Base-by-base conservation (phyloP, 2,888 invertebrate genomes). In the Trachelus troglodyta region DNA sequence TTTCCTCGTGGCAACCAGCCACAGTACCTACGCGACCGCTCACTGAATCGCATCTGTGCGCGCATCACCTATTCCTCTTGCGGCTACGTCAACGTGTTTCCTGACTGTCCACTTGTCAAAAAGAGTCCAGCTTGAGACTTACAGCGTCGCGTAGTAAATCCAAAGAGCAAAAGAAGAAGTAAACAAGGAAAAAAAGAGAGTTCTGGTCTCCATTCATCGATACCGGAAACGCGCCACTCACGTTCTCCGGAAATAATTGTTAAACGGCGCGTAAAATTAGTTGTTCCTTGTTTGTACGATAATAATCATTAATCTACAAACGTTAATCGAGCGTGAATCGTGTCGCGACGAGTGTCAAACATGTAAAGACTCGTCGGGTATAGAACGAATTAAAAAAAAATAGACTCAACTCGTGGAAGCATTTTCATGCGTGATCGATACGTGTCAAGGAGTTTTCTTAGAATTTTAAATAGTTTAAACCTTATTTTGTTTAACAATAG, bases 11-110 rank as follows among this genome's bases (percentile, higher is more conserved):
- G 86, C 87, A 85, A 81, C 86, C 87, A 80, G 76, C 80, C 80
- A 85, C 89, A 90, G 90, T 90, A 85, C 87, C 87, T 86, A 86
- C 85, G 89, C 89, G 90, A 90, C 83, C 89, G 89, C 87, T 84
- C 85, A 86, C 87, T 84, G 85, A 83, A 85, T 83, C 86, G 85
- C 82, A 84, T 88, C 86, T 86, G 68, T 75, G 78, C 56, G 69
- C 76, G 78, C 71, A 40, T 15, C 69, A 34, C 31, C 71, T 71
- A 31, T 31, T 71, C 11, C 34, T 33, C 71, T 71, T 34, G 40
- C 12, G 15, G n/a, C 71, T 33, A 12, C 35, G 73, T 74, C 77
- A 77, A 77, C 74, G 74, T 75, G 77, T 4, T 76, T 35, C 69
- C 31, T 75, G 37, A 11, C 56, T n/a, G 69, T 75, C 11, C 30